These are phyloP conservation scores for Dusona sp. DNA, from an alignment of 2,888 invertebrate genomes.

Conservation along the genomic window DNA sequence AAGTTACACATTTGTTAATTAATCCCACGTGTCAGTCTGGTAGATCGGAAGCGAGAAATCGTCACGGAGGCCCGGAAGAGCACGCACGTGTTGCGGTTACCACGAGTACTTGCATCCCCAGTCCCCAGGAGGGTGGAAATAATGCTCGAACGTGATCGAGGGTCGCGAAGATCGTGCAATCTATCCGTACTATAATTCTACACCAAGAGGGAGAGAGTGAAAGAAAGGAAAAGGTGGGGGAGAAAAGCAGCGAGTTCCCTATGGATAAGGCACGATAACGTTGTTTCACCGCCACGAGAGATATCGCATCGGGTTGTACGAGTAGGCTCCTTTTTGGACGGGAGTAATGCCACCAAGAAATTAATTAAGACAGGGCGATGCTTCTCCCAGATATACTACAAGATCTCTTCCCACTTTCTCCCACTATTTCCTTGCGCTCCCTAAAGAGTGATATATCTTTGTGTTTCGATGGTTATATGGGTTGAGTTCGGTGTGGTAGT, in stretches of 20 bases:
- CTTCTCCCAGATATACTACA: constrained; percentile 45
- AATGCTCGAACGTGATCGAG: constrained; percentile 69
- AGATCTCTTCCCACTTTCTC: constrained; percentile 51
- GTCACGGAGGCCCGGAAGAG: constrained; percentile 16
- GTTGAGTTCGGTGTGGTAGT: background rate
- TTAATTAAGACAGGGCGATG: constrained; percentile 65
- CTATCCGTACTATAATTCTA: constrained; percentile 59
- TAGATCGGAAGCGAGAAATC: constrained; percentile 29
- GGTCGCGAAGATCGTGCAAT: constrained; percentile 58
- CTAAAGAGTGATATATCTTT: background rate
- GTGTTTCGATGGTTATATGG: constrained; percentile 12
- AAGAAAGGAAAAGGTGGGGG: background rate
- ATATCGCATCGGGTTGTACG: constrained; percentile 54
- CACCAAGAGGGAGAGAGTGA: background rate
- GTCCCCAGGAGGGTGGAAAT: constrained; percentile 55
- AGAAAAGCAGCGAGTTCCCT: constrained; percentile 25
- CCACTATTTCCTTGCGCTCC: constrained; percentile 7
- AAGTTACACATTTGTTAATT: constrained; percentile 40
- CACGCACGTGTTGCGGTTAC: constrained; percentile 48
- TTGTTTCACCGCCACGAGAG: constrained; percentile 50
- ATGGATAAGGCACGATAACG: constrained; percentile 62
- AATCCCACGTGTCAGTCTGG: constrained; percentile 40
- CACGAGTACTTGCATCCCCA: constrained; percentile 42
- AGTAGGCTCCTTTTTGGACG: constrained; percentile 32
- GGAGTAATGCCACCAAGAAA: constrained; percentile 57